Conservation (phyloP, 2,113 vertebrate genomes). For the Elaphurus davidianus region DNA sequence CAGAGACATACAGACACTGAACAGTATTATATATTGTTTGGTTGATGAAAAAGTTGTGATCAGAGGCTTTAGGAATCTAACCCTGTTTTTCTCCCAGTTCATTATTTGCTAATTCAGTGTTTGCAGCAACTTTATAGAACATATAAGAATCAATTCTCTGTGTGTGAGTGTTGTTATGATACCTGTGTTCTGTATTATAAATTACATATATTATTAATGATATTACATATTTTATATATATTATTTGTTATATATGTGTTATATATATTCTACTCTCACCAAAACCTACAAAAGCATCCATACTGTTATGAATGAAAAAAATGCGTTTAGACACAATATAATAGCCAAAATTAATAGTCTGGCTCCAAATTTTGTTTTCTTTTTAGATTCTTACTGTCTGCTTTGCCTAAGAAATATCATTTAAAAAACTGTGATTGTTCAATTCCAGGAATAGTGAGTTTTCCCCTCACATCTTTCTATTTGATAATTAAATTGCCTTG, state of each 20-base stretch:
- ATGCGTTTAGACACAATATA: background rate
- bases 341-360: background rate
- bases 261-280: background rate
- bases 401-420: background rate
- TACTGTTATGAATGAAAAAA: background rate
- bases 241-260: background rate
- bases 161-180: background rate
- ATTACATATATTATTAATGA: background rate
- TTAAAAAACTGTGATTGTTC: background rate
- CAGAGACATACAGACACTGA: background rate
- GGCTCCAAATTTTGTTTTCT: background rate
- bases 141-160: background rate
- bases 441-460: background rate
- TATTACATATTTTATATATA: background rate
- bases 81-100: background rate
- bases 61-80: background rate
- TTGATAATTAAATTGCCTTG: conserved; percentile 25
- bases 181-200: background rate
- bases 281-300: background rate
- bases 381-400: conserved; percentile 1
- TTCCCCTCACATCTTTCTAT: background rate
- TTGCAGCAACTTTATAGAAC: background rate
- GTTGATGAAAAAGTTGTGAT: background rate
- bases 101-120: background rate
- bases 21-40: background rate